Base-by-base conservation (phyloP, 2,113 vertebrate species). In the Manacus vitellinus region DNA sequence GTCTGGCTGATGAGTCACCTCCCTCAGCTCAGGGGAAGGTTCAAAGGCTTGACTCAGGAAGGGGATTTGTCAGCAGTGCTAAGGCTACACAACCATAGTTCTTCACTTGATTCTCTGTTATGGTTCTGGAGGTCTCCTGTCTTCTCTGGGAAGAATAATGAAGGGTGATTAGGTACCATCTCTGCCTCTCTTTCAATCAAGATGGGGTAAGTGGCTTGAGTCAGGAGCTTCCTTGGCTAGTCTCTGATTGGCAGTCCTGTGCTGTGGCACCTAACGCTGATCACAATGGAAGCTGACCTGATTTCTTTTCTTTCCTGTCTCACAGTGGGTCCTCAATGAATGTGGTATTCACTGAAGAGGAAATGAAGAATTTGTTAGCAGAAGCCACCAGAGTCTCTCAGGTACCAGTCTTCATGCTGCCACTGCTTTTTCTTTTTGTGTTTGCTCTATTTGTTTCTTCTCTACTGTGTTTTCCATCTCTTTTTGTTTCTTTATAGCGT, bases 261-360 rank as follows among this genome's bases (percentile, higher is more conserved):
- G 35, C 7, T 89, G 21, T 46, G 47, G 10, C 74, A 6, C 67
- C 58, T 89, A 17, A 14, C 25, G 14, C 43, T 88, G 27, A 5
- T 58, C 44, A 6, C 8, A 10, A 89, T 61, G 33, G 25, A 92
- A 71, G 67, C 41, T 97, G 33, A 97, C 63, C 43, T 77, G 27
- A 9, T 28, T 70, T 59, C n/a, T 89, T 37, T 56, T 20, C 39
- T 76, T 70, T 88, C n/a, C 31, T 43, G 0, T 63, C 33, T 97
- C 88, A 56, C 96, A 99, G 99, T 89, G 99, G 99, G 25, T 99
- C 99, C 59, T 99, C 99, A 47, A 99, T 99, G 99, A 99, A 99
- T 14, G 99, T 99, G 30, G 99, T 94, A 4, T 98, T 99, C 41
- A 98, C 98, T 39, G 99, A 99, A 54, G 98, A 98, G 41, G 99